Percentiles rank a stretch among this genome's conserved stretches.
These are phyloP conservation scores for Drosophila navojoa DNA, from an alignment of 1,140 invertebrate genomes.

Conservation along the genomic window DNA sequence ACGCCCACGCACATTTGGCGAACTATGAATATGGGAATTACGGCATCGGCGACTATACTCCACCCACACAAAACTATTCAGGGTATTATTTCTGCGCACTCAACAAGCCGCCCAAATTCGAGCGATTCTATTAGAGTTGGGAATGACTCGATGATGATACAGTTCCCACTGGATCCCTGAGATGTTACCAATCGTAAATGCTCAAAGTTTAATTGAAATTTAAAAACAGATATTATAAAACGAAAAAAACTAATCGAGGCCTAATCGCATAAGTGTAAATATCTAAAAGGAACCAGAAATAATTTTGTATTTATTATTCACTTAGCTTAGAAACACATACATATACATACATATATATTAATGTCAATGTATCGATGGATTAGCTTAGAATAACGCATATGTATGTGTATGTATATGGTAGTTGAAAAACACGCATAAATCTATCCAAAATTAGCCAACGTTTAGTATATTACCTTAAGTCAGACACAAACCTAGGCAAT, in stretches of 20 bases:
- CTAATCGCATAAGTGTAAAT: slow-evolving; percentile 47
- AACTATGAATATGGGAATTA: slow-evolving; percentile 79
- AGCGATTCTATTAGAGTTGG: slow-evolving; percentile 72
- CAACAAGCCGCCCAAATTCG: slow-evolving; percentile 82
- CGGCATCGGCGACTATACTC: slow-evolving; percentile 82
- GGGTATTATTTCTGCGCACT: slow-evolving; percentile 84
- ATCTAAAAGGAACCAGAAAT: slow-evolving; percentile 1
- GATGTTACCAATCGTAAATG: slow-evolving; percentile 58
- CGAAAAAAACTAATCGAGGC: slow-evolving; percentile 29
- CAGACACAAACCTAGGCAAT: slow-evolving; percentile 44
- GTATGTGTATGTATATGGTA: slow-evolving; percentile 52
- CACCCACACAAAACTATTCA: slow-evolving; percentile 84
- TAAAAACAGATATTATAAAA: slow-evolving; percentile 1
- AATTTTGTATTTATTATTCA: slow-evolving; percentile 54
- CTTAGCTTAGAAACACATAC: slow-evolving; percentile 13
- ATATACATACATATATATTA: slow-evolving; percentile 5
- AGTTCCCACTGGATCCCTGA: background rate
- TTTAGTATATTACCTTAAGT: slow-evolving; percentile 50
- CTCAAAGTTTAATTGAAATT: slow-evolving; percentile 64
- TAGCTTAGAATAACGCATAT: slow-evolving; percentile 18
- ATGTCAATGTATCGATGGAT: slow-evolving; percentile 8
- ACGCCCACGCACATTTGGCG: slow-evolving; percentile 64
- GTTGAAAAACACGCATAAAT: slow-evolving; percentile 83
- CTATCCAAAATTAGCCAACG: slow-evolving; percentile 80
- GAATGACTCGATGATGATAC: background rate